phyloP scores from a whole-genome alignment of 2,888 invertebrate genomes.

The Pterostichus madidus region DNA sequence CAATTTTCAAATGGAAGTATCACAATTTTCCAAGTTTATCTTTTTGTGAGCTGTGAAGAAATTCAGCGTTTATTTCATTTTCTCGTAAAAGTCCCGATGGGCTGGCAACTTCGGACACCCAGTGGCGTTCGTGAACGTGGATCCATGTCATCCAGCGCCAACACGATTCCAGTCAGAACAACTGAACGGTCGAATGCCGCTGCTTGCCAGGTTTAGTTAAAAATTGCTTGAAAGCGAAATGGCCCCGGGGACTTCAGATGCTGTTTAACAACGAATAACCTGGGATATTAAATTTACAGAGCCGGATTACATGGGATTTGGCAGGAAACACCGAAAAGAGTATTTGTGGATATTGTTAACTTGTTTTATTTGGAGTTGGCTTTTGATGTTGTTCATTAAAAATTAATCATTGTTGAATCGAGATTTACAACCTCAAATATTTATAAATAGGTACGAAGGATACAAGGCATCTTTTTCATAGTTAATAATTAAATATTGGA shows the following conservation, averaged over 20 bases:
- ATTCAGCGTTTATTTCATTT: conserved; percentile 57
- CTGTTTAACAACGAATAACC: conserved; percentile 47
- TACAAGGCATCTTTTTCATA: neutral
- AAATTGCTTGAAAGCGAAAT: conserved; percentile 41
- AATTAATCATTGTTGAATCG: neutral
- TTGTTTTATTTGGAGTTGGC: neutral
- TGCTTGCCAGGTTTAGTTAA: conserved; percentile 43
- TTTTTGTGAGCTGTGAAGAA: conserved; percentile 45
- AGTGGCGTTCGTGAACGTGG: neutral
- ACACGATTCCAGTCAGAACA: neutral
- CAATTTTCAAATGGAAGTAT: conserved; percentile 41
- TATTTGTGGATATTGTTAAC: conserved; percentile 28
- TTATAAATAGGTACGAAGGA: neutral
- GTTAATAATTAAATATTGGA: neutral
- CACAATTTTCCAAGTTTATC: conserved; percentile 40
- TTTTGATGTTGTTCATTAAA: conserved; percentile 21
- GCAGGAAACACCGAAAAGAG: neutral
- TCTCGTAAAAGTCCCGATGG: conserved; percentile 45
- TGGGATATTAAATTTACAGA: conserved; percentile 43
- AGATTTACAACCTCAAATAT: neutral
- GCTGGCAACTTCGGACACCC: conserved; percentile 31
- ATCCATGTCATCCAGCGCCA: neutral
- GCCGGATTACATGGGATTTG: conserved; percentile 45
- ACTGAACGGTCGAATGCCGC: conserved; percentile 6
- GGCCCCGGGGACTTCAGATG: conserved; percentile 39